Evolutionary conservation across 2,797 vertebrate species (phyloP), one percentile per base, ranked within the genome.

Genomic region (Sebastes steindachneri): DNA sequence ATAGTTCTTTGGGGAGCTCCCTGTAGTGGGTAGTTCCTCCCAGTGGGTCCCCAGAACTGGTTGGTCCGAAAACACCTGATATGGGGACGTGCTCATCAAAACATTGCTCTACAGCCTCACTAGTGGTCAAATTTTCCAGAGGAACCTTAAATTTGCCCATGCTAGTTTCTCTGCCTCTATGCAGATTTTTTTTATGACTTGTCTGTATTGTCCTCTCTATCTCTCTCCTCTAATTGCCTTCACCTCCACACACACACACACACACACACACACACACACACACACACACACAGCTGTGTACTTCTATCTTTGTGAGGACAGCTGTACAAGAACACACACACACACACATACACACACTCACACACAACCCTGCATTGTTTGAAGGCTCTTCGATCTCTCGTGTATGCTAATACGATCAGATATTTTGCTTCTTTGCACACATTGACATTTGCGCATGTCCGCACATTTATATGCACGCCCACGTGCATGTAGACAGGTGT

Each of bases 351-450:
- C 64, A 66, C 33, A 51, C 64, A 66, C 35, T 37, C 37, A 41
- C 37, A 41, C 55, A 51, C 64, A 66, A 19, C 10, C 23, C 57
- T 3, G 7, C 31, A 45, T 68, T 63, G 35, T 76, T 62, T 79
- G 29, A 57, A 55, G 48, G 67, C 9, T 67, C 45, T 60, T 33
- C 10, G 12, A 57, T 63, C 17, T 67, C 57, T 63, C 59, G 11
- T 62, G 63, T 26, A 74, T 77, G 55, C 29, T 41, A 51, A 81
- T 45, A n/a, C n/a, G 54, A 73, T 80, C 28, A 51, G 60, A 69
- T 59, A 62, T 25, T 74, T 63, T 15, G 45, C 51, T 15, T 29
- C 35, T 78, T 70, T 66, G 67, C 68, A 65, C 65, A 66, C 25
- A 17, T 21, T 75, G 68, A 41, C 64, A 60, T 75, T 58, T 63